phyloP scores from a whole-genome alignment of 2,888 invertebrate genomes.

The Brachypterus glaber region DNA sequence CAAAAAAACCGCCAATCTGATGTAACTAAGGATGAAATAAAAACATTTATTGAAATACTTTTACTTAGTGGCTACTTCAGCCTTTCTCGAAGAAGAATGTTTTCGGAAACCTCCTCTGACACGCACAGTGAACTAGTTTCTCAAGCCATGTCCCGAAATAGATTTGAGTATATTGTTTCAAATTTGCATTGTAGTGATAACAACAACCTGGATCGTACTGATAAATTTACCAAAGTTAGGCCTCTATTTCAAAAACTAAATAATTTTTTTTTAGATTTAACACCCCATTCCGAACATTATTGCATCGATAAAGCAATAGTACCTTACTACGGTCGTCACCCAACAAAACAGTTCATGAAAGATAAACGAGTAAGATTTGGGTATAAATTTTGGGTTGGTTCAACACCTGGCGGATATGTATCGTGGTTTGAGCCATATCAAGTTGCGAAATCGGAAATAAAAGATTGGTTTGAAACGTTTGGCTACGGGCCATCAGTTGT shows the following conservation, averaged over 20 bases:
- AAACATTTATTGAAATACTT: too few relatives aligned
- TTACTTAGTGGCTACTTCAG: background rate
- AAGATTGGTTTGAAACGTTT: constrained; percentile 15
- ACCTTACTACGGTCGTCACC: constrained; percentile 32
- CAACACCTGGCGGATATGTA: constrained; percentile 24
- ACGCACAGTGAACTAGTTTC: constrained; percentile 21
- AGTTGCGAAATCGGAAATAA: constrained; percentile 17
- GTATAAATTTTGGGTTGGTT: constrained; percentile 27
- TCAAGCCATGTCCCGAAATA: constrained; percentile 24
- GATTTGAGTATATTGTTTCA: constrained; percentile 25
- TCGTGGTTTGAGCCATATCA: constrained; percentile 27
- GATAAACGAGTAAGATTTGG: constrained; percentile 27
- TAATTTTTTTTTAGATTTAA: constrained; percentile 22
- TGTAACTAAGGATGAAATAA: background rate
- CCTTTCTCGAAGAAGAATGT: constrained; percentile 14
- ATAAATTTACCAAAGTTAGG: constrained; percentile 25
- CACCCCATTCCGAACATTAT: constrained; percentile 24
- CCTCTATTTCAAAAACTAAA: constrained; percentile 23
- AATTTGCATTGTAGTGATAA: constrained; percentile 28
- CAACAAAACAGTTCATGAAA: constrained; percentile 27
- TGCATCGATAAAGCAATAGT: constrained; percentile 33
- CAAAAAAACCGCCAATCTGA: background rate
- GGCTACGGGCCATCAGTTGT: constrained; percentile 18
- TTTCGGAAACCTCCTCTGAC: constrained; percentile 22
- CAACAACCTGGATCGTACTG: constrained; percentile 19